These are phyloP conservation scores for Notarius quadriscutis DNA, from an alignment of 2,113 vertebrate genomes.

Conservation along the genomic window DNA sequence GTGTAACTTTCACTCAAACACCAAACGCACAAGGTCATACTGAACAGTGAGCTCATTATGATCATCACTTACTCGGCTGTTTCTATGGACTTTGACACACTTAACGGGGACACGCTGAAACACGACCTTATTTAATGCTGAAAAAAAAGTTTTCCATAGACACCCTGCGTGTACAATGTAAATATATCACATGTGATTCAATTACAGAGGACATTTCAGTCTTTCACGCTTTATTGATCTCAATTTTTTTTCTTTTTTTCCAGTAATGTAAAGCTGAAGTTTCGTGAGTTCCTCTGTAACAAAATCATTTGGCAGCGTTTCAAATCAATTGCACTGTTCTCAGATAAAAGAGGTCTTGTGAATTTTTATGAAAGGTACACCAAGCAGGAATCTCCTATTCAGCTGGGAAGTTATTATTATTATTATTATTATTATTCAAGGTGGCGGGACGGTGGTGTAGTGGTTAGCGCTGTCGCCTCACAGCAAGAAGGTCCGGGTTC, in stretches of 20 bases:
- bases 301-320: slow-evolving; percentile 61
- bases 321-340: slow-evolving; percentile 37
- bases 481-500: no score
- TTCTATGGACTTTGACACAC: slow-evolving; percentile 43
- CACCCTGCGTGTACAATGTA: slow-evolving; percentile 56
- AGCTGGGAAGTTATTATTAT: background rate
- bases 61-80: background rate
- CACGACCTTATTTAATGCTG: slow-evolving; percentile 1
- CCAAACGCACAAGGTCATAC: background rate
- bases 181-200: slow-evolving; percentile 12
- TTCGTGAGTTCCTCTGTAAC: background rate
- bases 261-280: slow-evolving; percentile 16
- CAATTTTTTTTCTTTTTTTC: background rate
- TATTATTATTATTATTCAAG: no score
- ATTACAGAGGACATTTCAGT: slow-evolving; percentile 52
- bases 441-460: no score
- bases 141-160: background rate
- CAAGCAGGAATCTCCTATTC: background rate
- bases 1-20: background rate
- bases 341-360: slow-evolving; percentile 34
- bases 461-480: no score
- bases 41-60: slow-evolving; percentile 21
- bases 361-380: slow-evolving; percentile 34
- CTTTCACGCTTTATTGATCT: slow-evolving; percentile 52
- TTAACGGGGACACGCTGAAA: slow-evolving; percentile 28